Conservation (phyloP, 2,113 vertebrate species). For the Regulus satrapa region DNA sequence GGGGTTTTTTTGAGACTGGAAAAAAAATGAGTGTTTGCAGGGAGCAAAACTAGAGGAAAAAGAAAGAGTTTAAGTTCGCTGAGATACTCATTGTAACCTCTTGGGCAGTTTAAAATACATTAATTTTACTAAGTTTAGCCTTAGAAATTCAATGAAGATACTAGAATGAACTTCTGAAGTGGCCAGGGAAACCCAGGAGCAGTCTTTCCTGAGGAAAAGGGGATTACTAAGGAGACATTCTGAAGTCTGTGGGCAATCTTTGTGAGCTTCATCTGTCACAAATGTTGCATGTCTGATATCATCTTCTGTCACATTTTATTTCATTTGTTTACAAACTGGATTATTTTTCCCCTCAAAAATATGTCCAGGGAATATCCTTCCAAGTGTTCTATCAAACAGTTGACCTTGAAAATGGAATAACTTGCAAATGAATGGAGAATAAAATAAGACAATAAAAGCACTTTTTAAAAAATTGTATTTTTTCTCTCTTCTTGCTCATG, state of each 20-base stretch:
- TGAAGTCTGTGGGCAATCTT: constrained; percentile 52
- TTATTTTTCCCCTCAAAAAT: constrained; percentile 1
- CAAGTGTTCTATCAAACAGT: not conserved
- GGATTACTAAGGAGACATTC: not conserved
- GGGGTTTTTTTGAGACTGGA: not conserved
- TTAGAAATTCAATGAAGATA: constrained; percentile 12
- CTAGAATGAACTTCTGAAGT: not conserved
- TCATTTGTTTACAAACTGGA: constrained; percentile 43
- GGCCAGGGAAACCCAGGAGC: not conserved
- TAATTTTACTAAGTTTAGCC: not conserved
- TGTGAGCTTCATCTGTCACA: constrained; percentile 51
- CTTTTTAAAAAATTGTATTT: not conserved
- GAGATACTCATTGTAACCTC: not conserved
- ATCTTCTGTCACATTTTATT: constrained; percentile 59
- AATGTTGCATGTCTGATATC: constrained; percentile 36
- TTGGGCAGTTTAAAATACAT: not conserved
- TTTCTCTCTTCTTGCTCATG: not conserved
- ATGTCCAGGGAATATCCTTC: constrained; percentile 40
- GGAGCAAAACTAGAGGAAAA: not conserved
- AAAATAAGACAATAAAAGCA: not conserved
- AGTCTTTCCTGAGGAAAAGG: not conserved
- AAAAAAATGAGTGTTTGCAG: not conserved
- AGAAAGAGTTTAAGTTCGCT: not conserved
- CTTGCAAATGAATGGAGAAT: not conserved
- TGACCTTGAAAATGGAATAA: constrained; percentile 45